phyloP scores from a whole-genome alignment of 2,888 invertebrate genomes.

The Caenorhabditis virilis region DNA sequence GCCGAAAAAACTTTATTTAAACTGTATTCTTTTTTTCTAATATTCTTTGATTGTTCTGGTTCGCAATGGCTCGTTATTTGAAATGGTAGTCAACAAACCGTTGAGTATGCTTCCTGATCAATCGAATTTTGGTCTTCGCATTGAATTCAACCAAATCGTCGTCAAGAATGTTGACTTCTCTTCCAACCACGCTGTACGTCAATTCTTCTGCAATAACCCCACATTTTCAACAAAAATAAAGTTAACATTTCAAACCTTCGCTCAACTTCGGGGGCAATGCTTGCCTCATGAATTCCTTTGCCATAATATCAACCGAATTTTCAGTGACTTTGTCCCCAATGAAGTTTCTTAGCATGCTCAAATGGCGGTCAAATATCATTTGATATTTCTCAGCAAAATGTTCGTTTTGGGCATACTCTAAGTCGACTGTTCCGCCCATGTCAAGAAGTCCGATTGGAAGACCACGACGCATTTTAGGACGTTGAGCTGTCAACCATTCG shows the following conservation, averaged over 20 bases:
- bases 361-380: slow-evolving; percentile 45
- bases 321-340: slow-evolving; percentile 75
- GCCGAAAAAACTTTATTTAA: background rate
- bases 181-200: slow-evolving; percentile 33
- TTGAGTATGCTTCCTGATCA: slow-evolving; percentile 62
- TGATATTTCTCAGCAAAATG: slow-evolving; percentile 46
- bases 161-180: slow-evolving; percentile 23
- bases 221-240: slow-evolving; percentile 3
- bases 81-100: slow-evolving; percentile 44
- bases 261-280: slow-evolving; percentile 81
- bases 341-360: slow-evolving; percentile 42
- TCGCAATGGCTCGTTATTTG: too few relatives aligned
- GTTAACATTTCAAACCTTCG: slow-evolving; percentile 20
- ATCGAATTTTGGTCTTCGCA: slow-evolving; percentile 44
- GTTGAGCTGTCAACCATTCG: slow-evolving; percentile 16
- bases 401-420: slow-evolving; percentile 51
- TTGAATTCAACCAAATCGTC: slow-evolving; percentile 38
- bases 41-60: too few relatives aligned
- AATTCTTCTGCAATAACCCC: slow-evolving; percentile 35
- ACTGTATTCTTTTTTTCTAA: background rate
- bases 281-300: slow-evolving; percentile 82
- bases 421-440: slow-evolving; percentile 53
- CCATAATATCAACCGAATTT: slow-evolving; percentile 84
- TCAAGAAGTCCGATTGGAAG: slow-evolving; percentile 52
- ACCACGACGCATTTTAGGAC: slow-evolving; percentile 38